These are phyloP conservation scores for Emydoidea blandingii DNA, from an alignment of 2,797 vertebrate species.

Conservation along the genomic window DNA sequence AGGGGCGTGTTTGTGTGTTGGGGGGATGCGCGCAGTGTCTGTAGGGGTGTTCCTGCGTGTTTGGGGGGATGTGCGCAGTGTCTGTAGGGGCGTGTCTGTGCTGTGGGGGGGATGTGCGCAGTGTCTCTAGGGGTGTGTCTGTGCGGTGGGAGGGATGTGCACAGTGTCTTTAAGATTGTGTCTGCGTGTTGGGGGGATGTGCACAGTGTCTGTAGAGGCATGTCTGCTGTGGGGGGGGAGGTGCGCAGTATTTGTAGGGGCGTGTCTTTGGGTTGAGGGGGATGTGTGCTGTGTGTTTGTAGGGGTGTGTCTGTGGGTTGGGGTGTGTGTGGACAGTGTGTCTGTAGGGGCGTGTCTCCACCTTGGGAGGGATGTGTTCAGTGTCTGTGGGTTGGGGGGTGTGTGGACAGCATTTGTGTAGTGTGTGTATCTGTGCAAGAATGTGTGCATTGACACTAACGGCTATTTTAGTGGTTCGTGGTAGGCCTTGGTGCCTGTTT, in stretches of 20 bases:
- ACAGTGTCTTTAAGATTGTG: accelerated
- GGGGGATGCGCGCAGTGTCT: too few relatives aligned
- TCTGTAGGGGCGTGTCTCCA: too few relatives aligned
- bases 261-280: background rate
- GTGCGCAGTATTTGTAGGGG: background rate
- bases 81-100: background rate
- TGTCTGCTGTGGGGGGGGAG: background rate
- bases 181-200: accelerated
- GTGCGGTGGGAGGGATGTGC: background rate
- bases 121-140: background rate
- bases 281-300: background rate
- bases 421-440: background rate
- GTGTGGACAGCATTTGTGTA: accelerated
- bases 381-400: background rate
- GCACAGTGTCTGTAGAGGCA: background rate
- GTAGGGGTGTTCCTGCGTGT: accelerated
- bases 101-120: background rate
- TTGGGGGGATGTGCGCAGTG: too few relatives aligned
- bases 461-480: background rate
- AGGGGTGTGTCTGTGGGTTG: background rate
- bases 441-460: background rate
- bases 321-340: too few relatives aligned
- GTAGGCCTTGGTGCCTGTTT: background rate
- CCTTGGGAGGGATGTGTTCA: too few relatives aligned
- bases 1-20: accelerated